Evolutionary conservation across 2,113 vertebrate genomes (phyloP), one percentile per base, ranked within the genome.

Genomic region (Corydoras maculifer): DNA sequence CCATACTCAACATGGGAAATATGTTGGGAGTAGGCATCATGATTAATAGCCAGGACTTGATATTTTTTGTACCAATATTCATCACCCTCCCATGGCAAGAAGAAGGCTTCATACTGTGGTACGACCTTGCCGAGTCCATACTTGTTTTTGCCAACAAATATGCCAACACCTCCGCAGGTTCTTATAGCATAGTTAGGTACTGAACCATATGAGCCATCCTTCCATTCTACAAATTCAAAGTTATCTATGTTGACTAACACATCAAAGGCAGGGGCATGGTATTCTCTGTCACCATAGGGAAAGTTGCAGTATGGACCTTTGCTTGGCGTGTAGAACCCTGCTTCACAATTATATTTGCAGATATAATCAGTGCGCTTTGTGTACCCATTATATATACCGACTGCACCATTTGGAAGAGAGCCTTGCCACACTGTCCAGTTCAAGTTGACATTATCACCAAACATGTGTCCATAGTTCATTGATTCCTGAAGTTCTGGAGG

Each of bases 51-150:
- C 32, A 90, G 65, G 7, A 88, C 90, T 68, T 91, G 83, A 53
- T 91, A 91, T 0, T 8, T 69, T 80, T 90, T 90, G 81, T 91
- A 90, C 87, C 87, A 91, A 31, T 88, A 88, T 78, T 90, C 88
- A 9, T 88, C 79, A 0, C 89, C 88, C 32, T 89, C 86, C 84
- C 85, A 88, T 3, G 88, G 88, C 65, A 90, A 57, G 78, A 91
- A 91, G 81, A 91, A 90, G 2, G 88, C 87, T 25, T 87, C 74
- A 6, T 83, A 83, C 77, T 86, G 76, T 2, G 85, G 74, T 3
- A 87, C 87, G 2, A 91, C 88, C 72, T 91, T 91, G 14, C 90
- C 90, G 0, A 91, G 85, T 0, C 88, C 88, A 0, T 89, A 91
- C 77, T 88, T 88, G 81, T 90, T 90, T 79, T 88, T 90, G 0